Base-by-base conservation (phyloP, 2,113 vertebrate species). In the Morone saxatilis region DNA sequence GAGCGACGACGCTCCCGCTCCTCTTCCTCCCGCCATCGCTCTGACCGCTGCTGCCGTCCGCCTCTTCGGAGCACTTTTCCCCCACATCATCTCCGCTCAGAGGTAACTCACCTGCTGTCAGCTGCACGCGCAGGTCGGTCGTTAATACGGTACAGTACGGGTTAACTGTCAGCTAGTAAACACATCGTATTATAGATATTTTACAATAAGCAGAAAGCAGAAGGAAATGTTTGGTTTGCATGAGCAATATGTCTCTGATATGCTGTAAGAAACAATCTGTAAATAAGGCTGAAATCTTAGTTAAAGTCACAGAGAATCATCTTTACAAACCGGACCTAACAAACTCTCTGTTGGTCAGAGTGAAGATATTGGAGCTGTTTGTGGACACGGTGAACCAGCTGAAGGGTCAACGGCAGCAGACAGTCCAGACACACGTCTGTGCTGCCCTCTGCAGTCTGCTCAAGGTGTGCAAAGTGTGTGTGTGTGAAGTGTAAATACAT, bases 41-140 rank as follows among this genome's bases (percentile, higher is more conserved):
- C 95, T 98, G 80, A 92, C 95, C 63, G 88, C 82, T 61, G 94
- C 97, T 70, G 95, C 97, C 38, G 88, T 95, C 71, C 91, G 84
- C 25, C 96, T 99, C 25, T 99, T 99, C 78, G 98, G 97, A 75
- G 92, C 94, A 40, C 85, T 97, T 14, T 97, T 97, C 91, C 95
- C 96, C 19, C 95, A 96, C 85, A 85, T 97, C 89, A 93, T 94
- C 85, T 94, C 96, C 56, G 92, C 96, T 73, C 96, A 97, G 85
- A 98, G 97, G 98, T 99, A 96, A 93, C 47, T 38, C 53, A 16
- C 43, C 51, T 20, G 6, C 43, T 68, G 48, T 14, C 43, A 13
- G 10, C 5, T 7, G 50, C 19, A 12, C 5, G 6, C 5, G 14
- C 68, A 45, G 45, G 14, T 6, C 7, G 16, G 19, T 31, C 57